A percentile compares a stretch with the other conserved stretches of the same genome.
Conservation (phyloP, 1,140 invertebrate genomes). For the Drosophila trapezifrons region DNA sequence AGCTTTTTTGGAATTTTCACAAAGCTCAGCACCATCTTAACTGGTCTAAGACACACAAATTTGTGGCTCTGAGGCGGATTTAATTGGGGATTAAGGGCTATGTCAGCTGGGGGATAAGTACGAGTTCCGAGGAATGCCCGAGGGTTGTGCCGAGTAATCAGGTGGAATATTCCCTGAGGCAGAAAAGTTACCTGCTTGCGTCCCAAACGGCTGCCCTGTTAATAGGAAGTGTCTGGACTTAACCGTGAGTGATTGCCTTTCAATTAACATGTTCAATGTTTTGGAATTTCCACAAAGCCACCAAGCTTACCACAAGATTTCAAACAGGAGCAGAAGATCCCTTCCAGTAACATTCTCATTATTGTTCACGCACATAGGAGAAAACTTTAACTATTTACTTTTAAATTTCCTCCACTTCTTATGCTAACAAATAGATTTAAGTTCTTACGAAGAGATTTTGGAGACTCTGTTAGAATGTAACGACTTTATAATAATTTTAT, state of each 20-base stretch:
- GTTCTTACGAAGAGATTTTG: too few relatives aligned
- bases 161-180: neutral
- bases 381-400: neutral
- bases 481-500: too few relatives aligned
- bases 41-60: constrained; percentile 41
- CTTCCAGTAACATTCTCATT: neutral
- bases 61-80: constrained; percentile 19
- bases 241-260: constrained; percentile 12
- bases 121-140: neutral
- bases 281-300: neutral
- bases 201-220: neutral
- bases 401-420: neutral
- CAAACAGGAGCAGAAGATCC: too few relatives aligned
- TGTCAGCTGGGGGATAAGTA: neutral
- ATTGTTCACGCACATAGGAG: neutral
- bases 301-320: neutral
- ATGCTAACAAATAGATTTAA: neutral
- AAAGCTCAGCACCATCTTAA: constrained; percentile 25
- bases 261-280: constrained; percentile 8
- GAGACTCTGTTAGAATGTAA: too few relatives aligned
- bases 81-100: constrained; percentile 16
- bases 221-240: constrained; percentile 12
- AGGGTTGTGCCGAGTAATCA: neutral
- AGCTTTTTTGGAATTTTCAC: constrained; percentile 44
- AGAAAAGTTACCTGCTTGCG: constrained; percentile 2